These are phyloP conservation scores for Brotula barbata DNA, from an alignment of 2,797 vertebrate species.

Conservation along the genomic window DNA sequence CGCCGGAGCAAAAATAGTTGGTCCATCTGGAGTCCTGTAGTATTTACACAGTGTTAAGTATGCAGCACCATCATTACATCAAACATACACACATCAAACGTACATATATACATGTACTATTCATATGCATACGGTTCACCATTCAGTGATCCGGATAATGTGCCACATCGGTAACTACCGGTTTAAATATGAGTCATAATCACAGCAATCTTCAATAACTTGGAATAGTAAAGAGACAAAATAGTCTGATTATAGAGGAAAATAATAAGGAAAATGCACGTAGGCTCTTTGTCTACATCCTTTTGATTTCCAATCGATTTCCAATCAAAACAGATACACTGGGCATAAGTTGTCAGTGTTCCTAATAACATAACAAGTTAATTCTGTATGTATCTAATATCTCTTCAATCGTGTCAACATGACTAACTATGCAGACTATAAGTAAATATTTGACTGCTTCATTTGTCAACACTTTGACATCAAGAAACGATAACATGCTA, in stretches of 20 bases:
- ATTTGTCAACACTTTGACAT: constrained; percentile 14
- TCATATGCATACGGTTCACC: not conserved
- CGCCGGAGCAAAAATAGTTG: not conserved
- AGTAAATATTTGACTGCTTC: constrained; percentile 17
- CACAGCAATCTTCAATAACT: too few species aligned
- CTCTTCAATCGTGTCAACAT: constrained; percentile 1
- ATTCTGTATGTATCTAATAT: constrained; percentile 15
- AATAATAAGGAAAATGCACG: not conserved
- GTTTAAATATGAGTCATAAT: too few species aligned
- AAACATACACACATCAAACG: too few species aligned
- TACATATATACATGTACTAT: not conserved
- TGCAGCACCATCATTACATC: not conserved
- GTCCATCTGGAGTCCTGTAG: constrained; percentile 14
- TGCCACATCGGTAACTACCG: too few species aligned
- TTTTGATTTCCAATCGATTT: not conserved
- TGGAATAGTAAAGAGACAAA: constrained; percentile 1
- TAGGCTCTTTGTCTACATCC: too few species aligned
- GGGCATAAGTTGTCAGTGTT: constrained; percentile 12
- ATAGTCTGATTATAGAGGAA: not conserved
- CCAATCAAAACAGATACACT: not conserved
- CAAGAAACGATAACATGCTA: constrained; percentile 22
- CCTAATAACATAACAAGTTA: not conserved
- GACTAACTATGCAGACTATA: not conserved
- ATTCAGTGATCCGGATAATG: not conserved
- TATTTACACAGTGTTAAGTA: constrained; percentile 2